Evolutionary conservation across 2,888 invertebrate genomes (phyloP), one percentile per base, ranked within the genome.

Genomic region (Rotaria socialis): DNA sequence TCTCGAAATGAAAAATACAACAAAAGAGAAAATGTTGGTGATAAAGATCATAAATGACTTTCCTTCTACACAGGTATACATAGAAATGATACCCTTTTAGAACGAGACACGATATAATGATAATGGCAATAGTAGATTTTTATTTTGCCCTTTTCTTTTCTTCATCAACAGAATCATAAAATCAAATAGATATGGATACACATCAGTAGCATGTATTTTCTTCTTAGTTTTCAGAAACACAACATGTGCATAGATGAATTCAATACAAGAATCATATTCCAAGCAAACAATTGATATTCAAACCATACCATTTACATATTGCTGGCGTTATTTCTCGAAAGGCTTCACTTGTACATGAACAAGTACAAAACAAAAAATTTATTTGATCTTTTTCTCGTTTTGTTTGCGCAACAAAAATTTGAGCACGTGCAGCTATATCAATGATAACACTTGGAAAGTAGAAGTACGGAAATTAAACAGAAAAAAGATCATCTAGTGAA

Each of bases 21-120:
- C 35, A 67, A 41, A 35, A 41, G 14, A 67, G 35, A 35, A 35
- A 67, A 35, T 67, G 67, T 67, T 67, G 67, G 19, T 41, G 67
- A 67, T 67, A 67, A 67, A 67, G 67, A 67, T 67, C 67, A 67
- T 67, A 67, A 67, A 67, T 67, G 67, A 67, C 19, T 67, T 67
- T 67, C 35, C 67, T 67, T 67, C 67, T 16, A 67, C 19, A 5
- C 14, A 67, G 67, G 67, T 67, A 67, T 67, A 7, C 35, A 67
- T 3, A 67, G 14, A 35, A 67, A 67, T 35, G 67, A 67, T 67
- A 35, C 35, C 67, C 67, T 67, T 67, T 67, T 67, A 35, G 14
- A 16, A 16, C 67, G 27, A 67, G 35, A 67, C 35, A 19, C 35
- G 35, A 4, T 41, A 19, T 67, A 67, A 67, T 67, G 67, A 67